Base-by-base conservation (phyloP, 2,113 vertebrate species). In the Phaethon lepturus region DNA sequence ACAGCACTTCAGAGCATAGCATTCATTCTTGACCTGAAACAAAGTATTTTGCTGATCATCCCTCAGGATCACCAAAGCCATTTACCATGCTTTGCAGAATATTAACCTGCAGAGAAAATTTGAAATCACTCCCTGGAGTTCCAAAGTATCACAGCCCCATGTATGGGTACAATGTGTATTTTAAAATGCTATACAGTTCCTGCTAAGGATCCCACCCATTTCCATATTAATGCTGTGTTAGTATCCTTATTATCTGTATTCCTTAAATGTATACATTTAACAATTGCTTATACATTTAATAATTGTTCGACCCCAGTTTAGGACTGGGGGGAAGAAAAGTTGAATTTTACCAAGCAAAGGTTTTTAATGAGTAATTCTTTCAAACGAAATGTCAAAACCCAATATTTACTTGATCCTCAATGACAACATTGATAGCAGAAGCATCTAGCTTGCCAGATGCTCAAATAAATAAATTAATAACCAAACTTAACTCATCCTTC, bases 401-500 rank as follows among this genome's bases (percentile, higher is more conserved):
- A 60, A 4, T 49, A 68, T 53, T 68, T 81, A 81, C 71, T 91
- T 31, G 19, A 66, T 79, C 17, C 50, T 87, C 44, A 60, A 49
- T 45, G 56, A 81, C 67, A 93, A 45, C 68, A 68, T 53, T 73
- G 80, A 89, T 17, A 75, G 44, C 33, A 96, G 40, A 95, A 86
- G 60, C 40, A 86, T 24, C 55, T 92, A 63, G 42, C 49, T 45
- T 66, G 42, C 47, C 50, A 86, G 55, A 91, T 45, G 26, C 20
- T 88, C 45, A 95, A 88, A 93, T 72, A 96, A 84, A 88, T 69
- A 69, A 85, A 64, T 72, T 35, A 72, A 50, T 24, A 69, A 75
- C 33, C 72, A 89, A 91, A 66, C 25, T 72, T 62, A 78, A 76
- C 9, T 56, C 56, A 68, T 16, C 19, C 40, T 78, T 92, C 69